phyloP scores from a whole-genome alignment of 2,888 invertebrate species.

The Marronus borbonicus region DNA sequence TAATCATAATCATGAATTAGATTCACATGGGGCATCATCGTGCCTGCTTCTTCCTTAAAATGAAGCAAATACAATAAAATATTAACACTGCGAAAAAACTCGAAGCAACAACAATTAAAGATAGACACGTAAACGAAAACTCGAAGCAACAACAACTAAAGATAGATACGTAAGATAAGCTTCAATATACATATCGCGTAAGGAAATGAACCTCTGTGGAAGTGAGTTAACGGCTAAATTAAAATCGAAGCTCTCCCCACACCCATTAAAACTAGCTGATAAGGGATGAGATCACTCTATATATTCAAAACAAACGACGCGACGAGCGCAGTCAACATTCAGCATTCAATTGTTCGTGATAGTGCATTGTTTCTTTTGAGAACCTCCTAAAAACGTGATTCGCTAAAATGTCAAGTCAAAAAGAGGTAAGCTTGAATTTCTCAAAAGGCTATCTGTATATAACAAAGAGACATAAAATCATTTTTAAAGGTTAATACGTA shows the following conservation, averaged over 20 bases:
- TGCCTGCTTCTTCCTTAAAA: too few relatives aligned
- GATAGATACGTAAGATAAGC: too few relatives aligned
- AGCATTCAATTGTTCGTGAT: constrained; percentile 13
- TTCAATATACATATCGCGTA: background rate
- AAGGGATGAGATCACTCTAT: constrained; percentile 46
- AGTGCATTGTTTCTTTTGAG: background rate
- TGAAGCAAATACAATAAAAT: too few relatives aligned
- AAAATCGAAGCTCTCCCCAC: constrained; percentile 15
- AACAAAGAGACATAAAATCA: too few relatives aligned
- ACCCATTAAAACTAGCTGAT: constrained; percentile 16
- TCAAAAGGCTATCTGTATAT: too few relatives aligned
- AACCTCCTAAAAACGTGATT: background rate
- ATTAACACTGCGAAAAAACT: too few relatives aligned
- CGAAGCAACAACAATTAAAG: too few relatives aligned
- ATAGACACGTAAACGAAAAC: too few relatives aligned
- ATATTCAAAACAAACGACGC: constrained; percentile 29
- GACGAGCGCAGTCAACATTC: background rate
- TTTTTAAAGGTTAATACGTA: too few relatives aligned
- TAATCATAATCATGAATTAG: too few relatives aligned
- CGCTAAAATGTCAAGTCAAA: constrained; percentile 18
- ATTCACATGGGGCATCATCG: too few relatives aligned
- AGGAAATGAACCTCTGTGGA: background rate
- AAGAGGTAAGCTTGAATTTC: constrained; percentile 21
- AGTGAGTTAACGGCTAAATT: background rate
- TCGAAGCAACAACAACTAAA: too few relatives aligned